Evolutionary conservation across 1,140 invertebrate genomes (phyloP).

Genomic region (Bathynomus jamesi): DNA sequence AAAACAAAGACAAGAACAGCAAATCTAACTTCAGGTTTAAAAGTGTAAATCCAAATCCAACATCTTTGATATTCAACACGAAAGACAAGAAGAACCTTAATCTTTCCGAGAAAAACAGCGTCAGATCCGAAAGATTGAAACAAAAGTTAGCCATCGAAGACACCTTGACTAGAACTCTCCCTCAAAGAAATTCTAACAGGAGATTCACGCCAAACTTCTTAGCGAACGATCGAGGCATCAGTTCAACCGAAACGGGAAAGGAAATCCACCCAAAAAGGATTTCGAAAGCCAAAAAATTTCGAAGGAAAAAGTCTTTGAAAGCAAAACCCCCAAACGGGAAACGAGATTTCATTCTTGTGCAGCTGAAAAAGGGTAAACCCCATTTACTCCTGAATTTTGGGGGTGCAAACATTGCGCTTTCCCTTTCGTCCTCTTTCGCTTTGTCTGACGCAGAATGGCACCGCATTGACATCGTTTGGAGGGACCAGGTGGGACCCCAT

Average conservation of each 20-base stretch:
- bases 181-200: neutral
- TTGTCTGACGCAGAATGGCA: conserved; percentile 19
- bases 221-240: neutral
- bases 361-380: conserved; percentile 12
- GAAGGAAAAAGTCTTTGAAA: neutral
- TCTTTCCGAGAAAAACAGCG: neutral
- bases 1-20: too few species aligned
- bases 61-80: neutral
- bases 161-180: neutral
- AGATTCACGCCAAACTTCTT: neutral
- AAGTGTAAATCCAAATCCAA: too few species aligned
- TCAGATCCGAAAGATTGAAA: neutral
- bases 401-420: conserved; percentile 6
- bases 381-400: conserved; percentile 17
- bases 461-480: conserved; percentile 23
- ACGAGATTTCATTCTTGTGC: conserved; percentile 11
- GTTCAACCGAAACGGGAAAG: too few species aligned
- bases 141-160: neutral
- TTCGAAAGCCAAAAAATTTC: neutral
- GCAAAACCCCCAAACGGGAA: neutral
- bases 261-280: neutral
- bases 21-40: too few species aligned
- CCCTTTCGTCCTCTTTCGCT: conserved; percentile 12
- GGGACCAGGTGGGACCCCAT: conserved; percentile 9
- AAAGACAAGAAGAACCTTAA: neutral